These are phyloP conservation scores for Datnioides undecimradiatus DNA, from an alignment of 2,113 vertebrate species.

Conservation along the genomic window DNA sequence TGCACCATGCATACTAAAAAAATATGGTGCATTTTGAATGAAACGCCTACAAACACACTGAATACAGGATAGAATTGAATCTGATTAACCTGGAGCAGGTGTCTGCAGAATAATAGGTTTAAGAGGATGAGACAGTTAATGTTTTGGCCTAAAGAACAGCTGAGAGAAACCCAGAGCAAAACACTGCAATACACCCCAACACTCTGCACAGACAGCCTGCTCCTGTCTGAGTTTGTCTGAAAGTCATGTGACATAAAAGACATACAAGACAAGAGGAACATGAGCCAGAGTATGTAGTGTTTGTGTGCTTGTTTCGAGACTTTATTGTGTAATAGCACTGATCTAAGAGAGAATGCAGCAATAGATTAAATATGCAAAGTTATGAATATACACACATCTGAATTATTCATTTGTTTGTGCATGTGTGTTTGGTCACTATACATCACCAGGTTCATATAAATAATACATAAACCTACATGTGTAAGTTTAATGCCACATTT, in stretches of 20 bases:
- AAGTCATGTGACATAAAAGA: not conserved
- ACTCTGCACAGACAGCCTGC: not conserved
- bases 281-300: not conserved
- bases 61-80: not conserved
- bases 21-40: conserved; percentile 15
- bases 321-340: not conserved
- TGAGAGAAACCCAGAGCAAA: not conserved
- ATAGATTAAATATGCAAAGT: not conserved
- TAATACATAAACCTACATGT: too few species aligned
- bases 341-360: not conserved
- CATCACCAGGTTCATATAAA: too few species aligned
- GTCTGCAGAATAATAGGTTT: not conserved
- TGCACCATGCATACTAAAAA: conserved; percentile 35
- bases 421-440: not conserved
- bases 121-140: not conserved
- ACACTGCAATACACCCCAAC: conserved; percentile 18
- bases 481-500: not conserved
- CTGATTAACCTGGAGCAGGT: not conserved
- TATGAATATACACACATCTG: not conserved
- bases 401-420: not conserved
- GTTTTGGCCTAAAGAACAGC: not conserved
- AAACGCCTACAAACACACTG: not conserved
- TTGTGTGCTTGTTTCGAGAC: not conserved
- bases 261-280: conserved; percentile 3
- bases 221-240: conserved; percentile 6